A percentile compares a stretch with the other conserved stretches of the same genome.
Conservation (phyloP, 2,113 vertebrate genomes). For the Nannospalax galili region DNA sequence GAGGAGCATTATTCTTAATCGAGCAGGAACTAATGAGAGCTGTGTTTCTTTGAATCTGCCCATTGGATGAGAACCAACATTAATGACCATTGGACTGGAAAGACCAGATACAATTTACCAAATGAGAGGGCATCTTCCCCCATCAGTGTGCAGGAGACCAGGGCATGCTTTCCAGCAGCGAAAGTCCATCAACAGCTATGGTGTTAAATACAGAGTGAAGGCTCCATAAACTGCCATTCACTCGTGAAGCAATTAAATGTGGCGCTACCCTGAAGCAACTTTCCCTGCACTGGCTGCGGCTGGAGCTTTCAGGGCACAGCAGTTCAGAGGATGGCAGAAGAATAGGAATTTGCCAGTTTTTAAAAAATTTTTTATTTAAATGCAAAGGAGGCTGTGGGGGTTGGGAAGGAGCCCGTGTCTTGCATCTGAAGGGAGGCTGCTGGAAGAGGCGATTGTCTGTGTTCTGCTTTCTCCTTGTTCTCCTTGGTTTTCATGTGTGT, state of each 20-base stretch:
- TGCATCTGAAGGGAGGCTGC: not conserved
- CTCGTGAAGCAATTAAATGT: not conserved
- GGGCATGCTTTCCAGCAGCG: not conserved
- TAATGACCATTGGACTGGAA: conserved; percentile 65
- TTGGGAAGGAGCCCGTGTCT: not conserved
- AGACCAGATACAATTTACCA: conserved; percentile 43
- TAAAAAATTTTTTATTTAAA: not conserved
- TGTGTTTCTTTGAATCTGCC: conserved; percentile 57
- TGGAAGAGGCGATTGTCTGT: not conserved
- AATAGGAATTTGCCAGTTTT: not conserved
- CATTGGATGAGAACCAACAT: conserved; percentile 56
- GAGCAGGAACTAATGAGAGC: conserved; percentile 60
- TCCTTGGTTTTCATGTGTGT: not conserved
- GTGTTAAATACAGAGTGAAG: not conserved
- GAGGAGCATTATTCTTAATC: conserved; percentile 52
- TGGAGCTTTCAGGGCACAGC: not conserved
- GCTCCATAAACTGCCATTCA: not conserved
- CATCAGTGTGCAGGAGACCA: not conserved
- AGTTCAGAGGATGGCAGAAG: not conserved
- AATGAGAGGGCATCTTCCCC: not conserved
- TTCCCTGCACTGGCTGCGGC: not conserved
- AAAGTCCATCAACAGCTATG: not conserved
- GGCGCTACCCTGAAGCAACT: accelerated
- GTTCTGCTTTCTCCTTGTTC: not conserved
- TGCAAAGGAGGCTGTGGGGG: not conserved